Evolutionary conservation across 2,888 invertebrate species (phyloP).

Genomic region (Drosophila rubida): DNA sequence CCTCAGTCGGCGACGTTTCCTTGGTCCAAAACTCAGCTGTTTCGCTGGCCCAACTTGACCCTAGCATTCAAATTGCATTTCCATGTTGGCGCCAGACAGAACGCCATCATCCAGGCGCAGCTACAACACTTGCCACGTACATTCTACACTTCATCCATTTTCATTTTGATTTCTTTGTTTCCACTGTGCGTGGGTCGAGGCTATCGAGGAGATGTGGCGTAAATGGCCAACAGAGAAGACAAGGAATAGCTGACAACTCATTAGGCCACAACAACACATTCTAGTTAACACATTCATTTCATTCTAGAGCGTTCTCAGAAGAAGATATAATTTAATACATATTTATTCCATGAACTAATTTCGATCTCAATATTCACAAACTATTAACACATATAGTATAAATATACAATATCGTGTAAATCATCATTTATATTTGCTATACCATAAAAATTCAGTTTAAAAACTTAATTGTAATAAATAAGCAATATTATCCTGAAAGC

Average conservation of each 20-base stretch:
- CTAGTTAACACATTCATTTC: constrained; percentile 10
- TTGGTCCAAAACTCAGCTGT: constrained; percentile 52
- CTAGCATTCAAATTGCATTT: constrained; percentile 73
- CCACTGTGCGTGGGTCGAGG: constrained; percentile 55
- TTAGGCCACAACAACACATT: constrained; percentile 19
- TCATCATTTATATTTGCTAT: background rate
- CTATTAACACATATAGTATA: too few relatives aligned
- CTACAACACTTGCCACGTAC: constrained; percentile 11
- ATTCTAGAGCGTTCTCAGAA: constrained; percentile 1
- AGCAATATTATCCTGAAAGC: too few relatives aligned
- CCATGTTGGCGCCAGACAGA: constrained; percentile 70
- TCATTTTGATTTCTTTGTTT: constrained; percentile 43
- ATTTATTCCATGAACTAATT: constrained; percentile 3
- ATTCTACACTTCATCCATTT: constrained; percentile 27
- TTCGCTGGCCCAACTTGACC: constrained; percentile 69
- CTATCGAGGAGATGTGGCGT: constrained; percentile 27
- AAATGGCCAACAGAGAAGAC: constrained; percentile 19
- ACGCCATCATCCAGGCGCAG: constrained; percentile 7
- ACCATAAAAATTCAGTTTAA: background rate
- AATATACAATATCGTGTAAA: too few relatives aligned
- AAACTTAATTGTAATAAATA: too few relatives aligned
- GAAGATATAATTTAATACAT: background rate
- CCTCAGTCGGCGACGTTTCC: constrained; percentile 27
- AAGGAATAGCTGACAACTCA: constrained; percentile 15
- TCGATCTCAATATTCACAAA: background rate